Evolutionary conservation across 2,797 vertebrate genomes (phyloP).

Genomic region (Takifugu rubripes): DNA sequence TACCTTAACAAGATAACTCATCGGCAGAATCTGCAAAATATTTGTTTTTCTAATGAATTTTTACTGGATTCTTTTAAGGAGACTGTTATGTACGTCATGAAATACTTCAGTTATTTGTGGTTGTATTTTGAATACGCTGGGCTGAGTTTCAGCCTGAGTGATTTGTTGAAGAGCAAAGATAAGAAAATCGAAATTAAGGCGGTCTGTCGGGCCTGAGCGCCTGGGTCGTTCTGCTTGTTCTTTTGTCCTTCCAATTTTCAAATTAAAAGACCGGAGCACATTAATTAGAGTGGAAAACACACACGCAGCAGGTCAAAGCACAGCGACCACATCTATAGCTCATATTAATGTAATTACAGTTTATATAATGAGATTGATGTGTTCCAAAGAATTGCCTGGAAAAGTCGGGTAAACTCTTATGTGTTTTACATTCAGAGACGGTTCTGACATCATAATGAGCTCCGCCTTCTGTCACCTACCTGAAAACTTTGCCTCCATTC

Average conservation of each 20-base stretch:
- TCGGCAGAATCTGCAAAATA: neutral
- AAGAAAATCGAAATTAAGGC: too few relatives aligned
- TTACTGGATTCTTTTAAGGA: too few relatives aligned
- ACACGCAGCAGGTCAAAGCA: constrained; percentile 29
- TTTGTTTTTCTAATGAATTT: neutral
- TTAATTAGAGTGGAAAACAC: constrained; percentile 41
- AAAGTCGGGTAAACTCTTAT: too few relatives aligned
- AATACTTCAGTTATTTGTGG: too few relatives aligned
- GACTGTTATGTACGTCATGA: too few relatives aligned
- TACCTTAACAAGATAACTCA: neutral
- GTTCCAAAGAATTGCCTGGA: neutral
- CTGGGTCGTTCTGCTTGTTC: neutral
- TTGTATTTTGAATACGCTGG: too few relatives aligned
- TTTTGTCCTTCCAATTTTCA: constrained; percentile 33
- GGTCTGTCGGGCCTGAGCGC: too few relatives aligned
- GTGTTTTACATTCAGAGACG: too few relatives aligned
- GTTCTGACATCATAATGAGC: too few relatives aligned
- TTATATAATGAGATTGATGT: constrained; percentile 52
- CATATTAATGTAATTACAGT: constrained; percentile 60
- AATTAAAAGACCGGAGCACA: constrained; percentile 24
- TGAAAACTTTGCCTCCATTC: constrained; percentile 24
- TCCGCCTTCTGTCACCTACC: too few relatives aligned
- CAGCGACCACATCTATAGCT: constrained; percentile 39
- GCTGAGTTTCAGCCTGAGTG: too few relatives aligned
- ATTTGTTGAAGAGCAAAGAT: too few relatives aligned